Evolutionary conservation across 2,113 vertebrate genomes (phyloP).

Genomic region (Pelecanoides urinatrix): DNA sequence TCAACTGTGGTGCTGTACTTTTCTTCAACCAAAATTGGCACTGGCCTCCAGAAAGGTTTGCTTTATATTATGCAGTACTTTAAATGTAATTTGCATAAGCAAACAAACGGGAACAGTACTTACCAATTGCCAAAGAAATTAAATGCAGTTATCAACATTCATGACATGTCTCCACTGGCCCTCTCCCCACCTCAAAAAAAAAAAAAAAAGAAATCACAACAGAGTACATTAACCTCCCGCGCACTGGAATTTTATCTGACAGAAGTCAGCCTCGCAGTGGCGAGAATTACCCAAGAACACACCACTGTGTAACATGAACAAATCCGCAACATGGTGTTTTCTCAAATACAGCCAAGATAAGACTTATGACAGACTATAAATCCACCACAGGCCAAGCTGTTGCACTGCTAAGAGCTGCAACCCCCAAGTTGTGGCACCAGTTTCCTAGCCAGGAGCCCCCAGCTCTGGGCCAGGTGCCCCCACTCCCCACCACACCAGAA

Average conservation of each 20-base stretch:
- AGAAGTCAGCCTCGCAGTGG: background rate
- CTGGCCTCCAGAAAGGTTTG: background rate
- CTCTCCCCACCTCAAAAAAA: background rate
- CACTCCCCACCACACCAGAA: background rate
- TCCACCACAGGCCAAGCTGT: background rate
- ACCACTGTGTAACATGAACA: background rate
- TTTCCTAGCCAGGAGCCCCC: background rate
- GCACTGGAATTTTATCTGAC: background rate
- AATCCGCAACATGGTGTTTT: background rate
- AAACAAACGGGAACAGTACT: background rate
- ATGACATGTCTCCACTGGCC: background rate
- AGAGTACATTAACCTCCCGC: background rate
- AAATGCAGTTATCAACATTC: background rate
- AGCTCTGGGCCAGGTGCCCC: background rate
- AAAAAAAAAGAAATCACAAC: background rate
- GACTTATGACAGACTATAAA: background rate
- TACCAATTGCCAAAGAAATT: background rate
- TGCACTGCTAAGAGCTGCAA: background rate
- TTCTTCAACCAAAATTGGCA: conserved; percentile 3
- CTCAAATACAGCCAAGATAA: background rate
- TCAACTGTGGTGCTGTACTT: background rate
- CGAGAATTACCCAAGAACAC: background rate
- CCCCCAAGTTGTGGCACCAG: background rate
- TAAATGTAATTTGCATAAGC: background rate
- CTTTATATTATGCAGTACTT: background rate